Percentiles rank a stretch among this genome's conserved stretches.
Conservation (phyloP, 2,113 vertebrate species). For the Zosterops pallidus region DNA sequence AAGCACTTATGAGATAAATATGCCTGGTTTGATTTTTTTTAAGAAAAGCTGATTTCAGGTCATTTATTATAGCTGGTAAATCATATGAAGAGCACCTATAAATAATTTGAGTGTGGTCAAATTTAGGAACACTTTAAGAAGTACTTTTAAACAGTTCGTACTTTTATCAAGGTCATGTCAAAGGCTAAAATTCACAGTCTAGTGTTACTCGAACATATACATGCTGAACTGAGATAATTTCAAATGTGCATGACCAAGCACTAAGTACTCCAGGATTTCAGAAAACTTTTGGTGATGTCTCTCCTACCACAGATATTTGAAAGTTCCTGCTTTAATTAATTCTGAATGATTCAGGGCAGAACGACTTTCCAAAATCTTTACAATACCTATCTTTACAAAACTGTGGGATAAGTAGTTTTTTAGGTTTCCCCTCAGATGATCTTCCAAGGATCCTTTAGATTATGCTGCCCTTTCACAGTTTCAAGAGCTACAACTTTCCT, state of each 20-base stretch:
- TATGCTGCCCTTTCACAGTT: not conserved
- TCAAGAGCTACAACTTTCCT: not conserved
- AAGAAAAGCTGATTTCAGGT: not conserved
- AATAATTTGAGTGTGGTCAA: not conserved
- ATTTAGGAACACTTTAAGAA: not conserved
- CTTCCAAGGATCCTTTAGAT: not conserved
- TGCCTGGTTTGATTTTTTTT: rapidly evolving
- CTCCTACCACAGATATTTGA: not conserved
- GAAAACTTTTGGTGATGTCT: not conserved
- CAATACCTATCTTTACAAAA: not conserved
- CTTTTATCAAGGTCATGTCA: not conserved
- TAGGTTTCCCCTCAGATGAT: not conserved
- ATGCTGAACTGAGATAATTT: not conserved
- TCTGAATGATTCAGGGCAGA: not conserved
- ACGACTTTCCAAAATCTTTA: not conserved
- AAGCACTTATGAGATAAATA: not conserved
- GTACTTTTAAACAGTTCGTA: not conserved
- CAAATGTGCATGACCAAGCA: not conserved
- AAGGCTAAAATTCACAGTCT: not conserved
- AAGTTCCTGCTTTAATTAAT: not conserved
- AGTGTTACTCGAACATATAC: not conserved
- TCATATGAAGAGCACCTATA: not conserved
- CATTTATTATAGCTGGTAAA: not conserved
- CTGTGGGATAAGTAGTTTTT: not conserved
- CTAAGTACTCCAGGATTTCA: not conserved